Base-by-base conservation (phyloP, 2,888 invertebrate genomes). In the Unio delphinus region DNA sequence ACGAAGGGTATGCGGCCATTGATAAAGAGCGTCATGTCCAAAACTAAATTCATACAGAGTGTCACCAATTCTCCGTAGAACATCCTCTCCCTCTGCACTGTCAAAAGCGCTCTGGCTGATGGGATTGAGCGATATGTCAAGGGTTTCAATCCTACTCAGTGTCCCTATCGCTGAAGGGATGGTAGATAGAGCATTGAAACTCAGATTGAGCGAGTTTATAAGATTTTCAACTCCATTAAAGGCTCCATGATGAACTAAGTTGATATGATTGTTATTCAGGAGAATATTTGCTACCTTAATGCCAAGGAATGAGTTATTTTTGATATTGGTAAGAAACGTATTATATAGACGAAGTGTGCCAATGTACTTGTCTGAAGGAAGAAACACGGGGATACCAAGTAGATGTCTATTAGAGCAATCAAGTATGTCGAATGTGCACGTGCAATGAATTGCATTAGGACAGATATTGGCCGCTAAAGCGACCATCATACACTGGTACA, bases 1-100 rank as follows among this genome's bases (percentile, higher is more conserved):
- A 17, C 70, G 69, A 15, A 81, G 18, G 7, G 79, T 75, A 17
- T 30, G 45, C 4, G 81, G 81, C 79, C 81, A 81, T 20, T 67
- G 58, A 11, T 45, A 55, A 1, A 79, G 30, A 18, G 59, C 65
- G 7, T 56, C 15, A 62, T 72, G 73, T 15, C 81, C 79, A 57
- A 81, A 77, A 5, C 70, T 60, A 54, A 81, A 73, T 45, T 45
- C 45, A 11, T 28, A 65, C 0, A 81, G 61, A 56, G 66, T 76
- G 55, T 76, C 71, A 1, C 80, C 80, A 1, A 81, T 56, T 20
- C 66, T 61, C 20, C 72, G 64, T 67, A 81, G 68, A 1, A 76
- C 75, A 6, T 64, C 55, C 45, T 76, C 72, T 15, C 61, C 45
- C 7, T 34, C 34, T 34, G 7, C 34, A 18, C 68, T 56, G 7